A percentile compares a stretch with the other conserved stretches of the same genome.
phyloP scores from a whole-genome alignment of 2,113 vertebrate species.

The Eulacestoma nigropectus region DNA sequence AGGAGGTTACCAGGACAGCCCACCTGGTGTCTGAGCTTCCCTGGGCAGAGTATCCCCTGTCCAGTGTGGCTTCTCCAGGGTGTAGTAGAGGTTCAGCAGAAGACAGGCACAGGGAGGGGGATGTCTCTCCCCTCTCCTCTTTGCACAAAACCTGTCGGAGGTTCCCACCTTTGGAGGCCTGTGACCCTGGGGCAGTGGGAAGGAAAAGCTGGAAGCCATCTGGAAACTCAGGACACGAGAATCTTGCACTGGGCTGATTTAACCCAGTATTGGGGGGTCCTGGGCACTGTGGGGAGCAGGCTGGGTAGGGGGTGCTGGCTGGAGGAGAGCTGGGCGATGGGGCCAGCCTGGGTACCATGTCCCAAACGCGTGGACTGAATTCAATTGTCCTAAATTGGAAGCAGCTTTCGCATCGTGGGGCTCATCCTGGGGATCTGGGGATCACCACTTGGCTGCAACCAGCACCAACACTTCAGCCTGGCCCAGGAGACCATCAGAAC shows the following conservation, averaged over 20 bases:
- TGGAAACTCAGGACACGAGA: neutral
- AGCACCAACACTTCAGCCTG: neutral
- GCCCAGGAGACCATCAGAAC: neutral
- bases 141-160: neutral
- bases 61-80: neutral
- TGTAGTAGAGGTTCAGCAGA: neutral
- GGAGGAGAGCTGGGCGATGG: neutral
- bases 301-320: neutral
- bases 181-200: neutral
- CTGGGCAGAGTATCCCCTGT: neutral
- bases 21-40: neutral
- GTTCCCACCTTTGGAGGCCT: neutral
- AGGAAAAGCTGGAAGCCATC: neutral
- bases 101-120: neutral
- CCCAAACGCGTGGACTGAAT: neutral
- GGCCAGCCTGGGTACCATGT: neutral
- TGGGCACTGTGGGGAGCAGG: neutral
- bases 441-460: neutral
- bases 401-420: neutral
- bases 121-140: neutral
- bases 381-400: neutral
- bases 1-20: neutral
- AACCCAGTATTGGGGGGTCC: neutral
- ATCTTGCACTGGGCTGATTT: neutral
- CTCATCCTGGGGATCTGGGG: neutral